Evolutionary conservation across 2,888 invertebrate species (phyloP), one percentile per base, ranked within the genome.

Genomic region (Microplitis deprimator): DNA sequence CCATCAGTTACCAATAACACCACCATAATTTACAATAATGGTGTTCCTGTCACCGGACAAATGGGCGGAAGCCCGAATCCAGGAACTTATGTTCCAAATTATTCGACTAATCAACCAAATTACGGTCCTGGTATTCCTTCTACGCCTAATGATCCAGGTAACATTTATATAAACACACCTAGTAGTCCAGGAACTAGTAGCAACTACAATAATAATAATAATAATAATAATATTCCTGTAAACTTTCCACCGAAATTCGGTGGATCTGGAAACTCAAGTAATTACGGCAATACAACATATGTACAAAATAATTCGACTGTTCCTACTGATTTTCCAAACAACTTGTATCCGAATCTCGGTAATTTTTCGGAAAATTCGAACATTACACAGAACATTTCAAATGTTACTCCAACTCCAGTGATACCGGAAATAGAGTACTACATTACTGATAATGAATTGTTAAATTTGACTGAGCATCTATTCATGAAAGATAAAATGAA

Each of bases 381-480:
- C 70, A 67, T 73, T 61, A 64, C 6, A 50, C 70, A 75, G 13
- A 6, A 60, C 13, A 70, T 72, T 72, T 40, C 64, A 29, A 69
- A 61, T 41, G 1, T 74, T 8, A 60, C 38, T 8, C 38, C 29
- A 20, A 7, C 61, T 65, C 59, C 39, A 50, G 75, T 59, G 4
- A 59, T 16, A 10, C 69, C 40, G 59, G 64, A 64, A 39, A 62
- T 69, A 5, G 68, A 67, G 16, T 81, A 86, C 41, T 79, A 59
- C 13, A 83, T 87, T 67, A 81, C 84, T 0, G 85, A 88, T n/a
- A 81, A 85, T 0, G 86, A 88, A 77, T 70, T 89, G 1, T 81
- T 76, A 76, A 84, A 82, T 68, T 78, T 89, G 41, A 85, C 87
- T 0, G 89, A 89, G 77, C 83, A 83, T 5, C 65, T 89, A 7